Conservation (phyloP, 2,113 vertebrate species). For the Dipodomys spectabilis region DNA sequence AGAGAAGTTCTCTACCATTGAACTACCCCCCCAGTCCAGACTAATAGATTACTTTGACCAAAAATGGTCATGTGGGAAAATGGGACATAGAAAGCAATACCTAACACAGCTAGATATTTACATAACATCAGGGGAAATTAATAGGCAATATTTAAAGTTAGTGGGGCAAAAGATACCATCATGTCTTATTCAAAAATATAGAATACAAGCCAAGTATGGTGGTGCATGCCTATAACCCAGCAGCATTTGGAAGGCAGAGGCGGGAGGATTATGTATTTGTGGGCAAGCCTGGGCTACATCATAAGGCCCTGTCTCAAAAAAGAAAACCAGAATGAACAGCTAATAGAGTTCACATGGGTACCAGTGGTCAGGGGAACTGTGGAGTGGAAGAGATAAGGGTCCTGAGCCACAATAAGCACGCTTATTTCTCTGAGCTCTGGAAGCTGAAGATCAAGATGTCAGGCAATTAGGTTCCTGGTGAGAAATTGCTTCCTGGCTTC, state of each 20-base stretch:
- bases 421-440: not conserved
- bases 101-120: too few species aligned
- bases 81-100: not conserved
- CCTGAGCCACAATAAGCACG: not conserved
- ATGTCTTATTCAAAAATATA: not conserved
- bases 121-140: not conserved
- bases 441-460: not conserved
- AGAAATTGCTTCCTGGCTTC: not conserved
- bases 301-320: not conserved
- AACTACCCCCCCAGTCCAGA: too few species aligned
- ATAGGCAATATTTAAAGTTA: not conserved
- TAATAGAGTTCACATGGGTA: not conserved
- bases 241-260: not conserved
- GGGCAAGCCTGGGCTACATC: not conserved
- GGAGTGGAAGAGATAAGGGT: too few species aligned
- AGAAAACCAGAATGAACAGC: not conserved
- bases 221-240: not conserved
- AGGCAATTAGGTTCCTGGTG: rapidly evolving
- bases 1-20: too few species aligned
- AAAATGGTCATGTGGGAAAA: not conserved
- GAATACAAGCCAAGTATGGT: too few species aligned
- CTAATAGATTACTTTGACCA: too few species aligned
- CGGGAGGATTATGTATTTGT: not conserved
- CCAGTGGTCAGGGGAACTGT: too few species aligned
- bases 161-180: not conserved